Percentiles rank a stretch among this genome's conserved stretches.
Conservation (phyloP, 2,113 vertebrate species). For the Chlorodrepanis virens region DNA sequence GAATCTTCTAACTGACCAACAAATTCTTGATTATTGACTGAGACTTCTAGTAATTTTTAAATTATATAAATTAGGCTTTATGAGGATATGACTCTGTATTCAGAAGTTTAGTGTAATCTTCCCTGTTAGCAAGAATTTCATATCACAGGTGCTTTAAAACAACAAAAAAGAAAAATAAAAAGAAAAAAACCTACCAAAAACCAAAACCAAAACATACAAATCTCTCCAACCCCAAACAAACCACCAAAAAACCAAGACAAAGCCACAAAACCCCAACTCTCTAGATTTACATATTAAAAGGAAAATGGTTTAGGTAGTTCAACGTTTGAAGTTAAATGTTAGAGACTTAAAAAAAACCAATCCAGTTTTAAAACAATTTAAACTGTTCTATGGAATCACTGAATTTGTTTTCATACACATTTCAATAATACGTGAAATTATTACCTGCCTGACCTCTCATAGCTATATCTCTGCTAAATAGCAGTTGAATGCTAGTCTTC, state of each 20-base stretch:
- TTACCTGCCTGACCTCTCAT: neutral
- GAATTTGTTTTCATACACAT: neutral
- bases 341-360: neutral
- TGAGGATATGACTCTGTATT: neutral
- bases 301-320: neutral
- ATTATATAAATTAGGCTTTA: neutral
- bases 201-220: neutral
- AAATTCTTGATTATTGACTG: constrained; percentile 38
- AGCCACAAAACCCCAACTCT: neutral
- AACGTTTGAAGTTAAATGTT: neutral
- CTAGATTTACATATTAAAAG: neutral
- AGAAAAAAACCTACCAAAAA: accelerated
- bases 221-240: neutral
- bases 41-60: neutral
- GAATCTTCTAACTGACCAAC: neutral
- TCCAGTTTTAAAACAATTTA: neutral
- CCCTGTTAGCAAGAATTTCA: neutral
- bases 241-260: neutral
- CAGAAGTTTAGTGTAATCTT: neutral
- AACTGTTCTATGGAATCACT: neutral
- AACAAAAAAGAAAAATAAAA: neutral
- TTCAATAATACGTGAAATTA: neutral
- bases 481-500: neutral
- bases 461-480: neutral
- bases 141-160: neutral